A percentile compares a stretch with the other conserved stretches of the same genome.
Evolutionary conservation across 2,888 invertebrate species (phyloP).

Genomic region (Stegophylla sp.): DNA sequence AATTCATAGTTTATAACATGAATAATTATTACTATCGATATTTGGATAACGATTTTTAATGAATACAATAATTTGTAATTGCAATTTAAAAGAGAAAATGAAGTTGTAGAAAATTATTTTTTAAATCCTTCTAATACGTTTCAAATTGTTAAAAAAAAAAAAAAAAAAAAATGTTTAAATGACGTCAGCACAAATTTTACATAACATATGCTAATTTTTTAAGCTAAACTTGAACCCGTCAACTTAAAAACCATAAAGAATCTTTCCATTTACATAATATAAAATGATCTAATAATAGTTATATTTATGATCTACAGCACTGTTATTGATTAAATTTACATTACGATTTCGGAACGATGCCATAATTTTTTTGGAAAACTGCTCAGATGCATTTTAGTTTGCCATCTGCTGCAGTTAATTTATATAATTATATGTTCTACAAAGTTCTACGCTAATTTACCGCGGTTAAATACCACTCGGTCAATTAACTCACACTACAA

Average conservation of each 20-base stretch:
- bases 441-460: not conserved
- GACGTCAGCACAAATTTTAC: too few relatives aligned
- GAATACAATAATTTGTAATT: too few relatives aligned
- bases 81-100: too few relatives aligned
- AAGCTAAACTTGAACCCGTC: too few relatives aligned
- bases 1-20: not conserved
- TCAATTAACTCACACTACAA: slow-evolving; percentile 36
- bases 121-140: too few relatives aligned
- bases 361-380: not conserved
- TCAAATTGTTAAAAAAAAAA: too few relatives aligned
- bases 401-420: not conserved
- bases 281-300: too few relatives aligned
- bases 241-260: too few relatives aligned
- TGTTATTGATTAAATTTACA: not conserved
- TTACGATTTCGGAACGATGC: not conserved
- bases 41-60: not conserved
- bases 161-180: too few relatives aligned
- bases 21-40: not conserved
- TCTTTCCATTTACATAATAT: too few relatives aligned
- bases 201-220: too few relatives aligned
- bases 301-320: not conserved
- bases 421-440: slow-evolving; percentile 1
- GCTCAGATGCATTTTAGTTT: not conserved
- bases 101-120: too few relatives aligned
- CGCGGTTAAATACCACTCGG: slow-evolving; percentile 46